These are phyloP conservation scores for Nymphalis io DNA, from an alignment of 1,140 invertebrate species.

Conservation along the genomic window DNA sequence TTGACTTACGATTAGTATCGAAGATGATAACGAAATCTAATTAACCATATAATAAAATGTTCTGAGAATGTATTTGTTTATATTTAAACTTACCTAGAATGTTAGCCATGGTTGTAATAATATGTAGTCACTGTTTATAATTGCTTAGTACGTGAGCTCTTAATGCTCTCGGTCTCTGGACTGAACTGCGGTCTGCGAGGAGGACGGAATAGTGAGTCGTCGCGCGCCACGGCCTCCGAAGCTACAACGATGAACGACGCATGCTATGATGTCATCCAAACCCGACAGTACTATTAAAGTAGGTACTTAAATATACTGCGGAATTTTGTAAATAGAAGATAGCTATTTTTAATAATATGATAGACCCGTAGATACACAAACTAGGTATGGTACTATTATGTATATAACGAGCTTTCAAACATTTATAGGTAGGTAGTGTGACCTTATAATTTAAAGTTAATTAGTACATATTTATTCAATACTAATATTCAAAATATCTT, in stretches of 20 bases:
- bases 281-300: constrained; percentile 22
- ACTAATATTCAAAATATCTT: no score
- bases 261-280: constrained; percentile 64
- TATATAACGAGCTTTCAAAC: no score
- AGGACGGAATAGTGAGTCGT: constrained; percentile 40
- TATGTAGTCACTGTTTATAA: constrained; percentile 43
- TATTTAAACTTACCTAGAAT: constrained; percentile 61
- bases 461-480: no score
- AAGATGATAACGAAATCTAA: background rate
- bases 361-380: no score
- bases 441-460: no score
- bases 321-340: background rate
- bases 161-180: constrained; percentile 49
- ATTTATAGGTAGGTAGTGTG: no score
- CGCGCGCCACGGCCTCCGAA: constrained; percentile 44
- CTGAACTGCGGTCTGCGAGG: constrained; percentile 42
- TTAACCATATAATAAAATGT: background rate
- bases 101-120: constrained; percentile 61
- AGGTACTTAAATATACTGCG: background rate
- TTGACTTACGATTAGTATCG: background rate
- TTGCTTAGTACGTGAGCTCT: constrained; percentile 47
- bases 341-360: background rate
- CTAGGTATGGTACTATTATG: no score
- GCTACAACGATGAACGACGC: constrained; percentile 46
- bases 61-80: constrained; percentile 2